Evolutionary conservation across 1,140 invertebrate genomes (phyloP).

Genomic region (Apocrypta bakeri): DNA sequence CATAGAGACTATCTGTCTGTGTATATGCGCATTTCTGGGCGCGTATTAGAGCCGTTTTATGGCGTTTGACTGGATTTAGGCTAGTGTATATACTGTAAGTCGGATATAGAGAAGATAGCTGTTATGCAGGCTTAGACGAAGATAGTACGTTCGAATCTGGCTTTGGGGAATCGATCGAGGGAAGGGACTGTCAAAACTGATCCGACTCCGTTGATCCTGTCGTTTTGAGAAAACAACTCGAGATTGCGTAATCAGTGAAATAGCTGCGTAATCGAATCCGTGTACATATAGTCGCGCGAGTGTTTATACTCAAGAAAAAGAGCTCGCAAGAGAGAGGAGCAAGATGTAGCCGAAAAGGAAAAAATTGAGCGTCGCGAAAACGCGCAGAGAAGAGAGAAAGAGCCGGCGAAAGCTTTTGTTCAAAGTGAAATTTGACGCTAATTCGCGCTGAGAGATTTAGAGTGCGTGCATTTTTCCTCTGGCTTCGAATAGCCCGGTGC

Average conservation of each 20-base stretch:
- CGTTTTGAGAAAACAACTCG: no score
- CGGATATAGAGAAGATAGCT: no score
- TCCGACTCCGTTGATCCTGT: no score
- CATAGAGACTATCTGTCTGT: conserved; percentile 49
- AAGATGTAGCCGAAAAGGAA: not conserved
- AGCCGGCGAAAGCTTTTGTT: not conserved
- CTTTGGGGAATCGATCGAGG: no score
- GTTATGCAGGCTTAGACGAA: not conserved
- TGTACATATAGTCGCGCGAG: no score
- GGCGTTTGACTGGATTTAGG: conserved; percentile 26
- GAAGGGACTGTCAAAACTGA: no score
- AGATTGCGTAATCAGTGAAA: not conserved
- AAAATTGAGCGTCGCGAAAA: not conserved
- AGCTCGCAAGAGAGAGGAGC: not conserved
- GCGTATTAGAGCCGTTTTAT: not conserved
- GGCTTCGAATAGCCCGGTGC: not conserved
- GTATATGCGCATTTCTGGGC: no score
- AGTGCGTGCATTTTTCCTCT: not conserved
- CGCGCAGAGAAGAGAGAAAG: conserved; percentile 27
- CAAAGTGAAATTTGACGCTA: conserved; percentile 27
- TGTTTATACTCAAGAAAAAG: no score
- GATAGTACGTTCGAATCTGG: no score
- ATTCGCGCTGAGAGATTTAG: conserved; percentile 3
- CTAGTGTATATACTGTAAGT: not conserved
- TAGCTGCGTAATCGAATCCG: conserved; percentile 1